Percentiles rank a stretch among this genome's conserved stretches.
Conservation (phyloP, 2,888 invertebrate species). For the Argyresthia albistria region DNA sequence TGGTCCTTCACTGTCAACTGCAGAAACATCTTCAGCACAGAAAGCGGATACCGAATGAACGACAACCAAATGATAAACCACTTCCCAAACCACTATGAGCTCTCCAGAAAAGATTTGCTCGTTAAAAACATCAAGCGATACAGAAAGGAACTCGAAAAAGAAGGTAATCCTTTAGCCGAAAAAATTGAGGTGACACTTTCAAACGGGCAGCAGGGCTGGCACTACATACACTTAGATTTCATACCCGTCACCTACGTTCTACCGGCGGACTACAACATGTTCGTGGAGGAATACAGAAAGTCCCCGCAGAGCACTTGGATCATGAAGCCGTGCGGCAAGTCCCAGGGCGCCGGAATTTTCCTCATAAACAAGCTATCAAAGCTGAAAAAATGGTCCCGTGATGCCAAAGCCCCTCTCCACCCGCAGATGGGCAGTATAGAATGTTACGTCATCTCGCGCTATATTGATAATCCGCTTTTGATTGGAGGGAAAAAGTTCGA, state of each 20-base stretch:
- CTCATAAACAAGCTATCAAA: slow-evolving; percentile 96
- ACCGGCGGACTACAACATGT: slow-evolving; percentile 97
- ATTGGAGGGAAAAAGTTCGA: slow-evolving; percentile 98
- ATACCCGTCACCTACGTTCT: slow-evolving; percentile 95
- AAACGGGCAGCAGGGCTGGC: slow-evolving; percentile 76
- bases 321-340: slow-evolving; percentile 97
- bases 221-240: slow-evolving; percentile 89
- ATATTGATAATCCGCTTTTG: slow-evolving; percentile 94
- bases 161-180: slow-evolving; percentile 89
- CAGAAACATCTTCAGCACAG: slow-evolving; percentile 90
- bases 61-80: slow-evolving; percentile 97
- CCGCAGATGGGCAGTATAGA: slow-evolving; percentile 85
- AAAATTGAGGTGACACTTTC: slow-evolving; percentile 66
- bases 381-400: slow-evolving; percentile 90
- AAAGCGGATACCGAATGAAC: slow-evolving; percentile 91
- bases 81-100: slow-evolving; percentile 96
- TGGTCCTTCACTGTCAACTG: slow-evolving; percentile 95
- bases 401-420: slow-evolving; percentile 88
- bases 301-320: slow-evolving; percentile 97
- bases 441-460: slow-evolving; percentile 95
- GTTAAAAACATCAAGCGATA: slow-evolving; percentile 97
- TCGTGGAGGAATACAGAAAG: slow-evolving; percentile 96
- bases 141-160: slow-evolving; percentile 92
- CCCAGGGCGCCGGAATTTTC: slow-evolving; percentile 94
- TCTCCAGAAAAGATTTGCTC: slow-evolving; percentile 95